Base-by-base conservation (phyloP, 2,888 invertebrate genomes). In the Lycia hirtaria region DNA sequence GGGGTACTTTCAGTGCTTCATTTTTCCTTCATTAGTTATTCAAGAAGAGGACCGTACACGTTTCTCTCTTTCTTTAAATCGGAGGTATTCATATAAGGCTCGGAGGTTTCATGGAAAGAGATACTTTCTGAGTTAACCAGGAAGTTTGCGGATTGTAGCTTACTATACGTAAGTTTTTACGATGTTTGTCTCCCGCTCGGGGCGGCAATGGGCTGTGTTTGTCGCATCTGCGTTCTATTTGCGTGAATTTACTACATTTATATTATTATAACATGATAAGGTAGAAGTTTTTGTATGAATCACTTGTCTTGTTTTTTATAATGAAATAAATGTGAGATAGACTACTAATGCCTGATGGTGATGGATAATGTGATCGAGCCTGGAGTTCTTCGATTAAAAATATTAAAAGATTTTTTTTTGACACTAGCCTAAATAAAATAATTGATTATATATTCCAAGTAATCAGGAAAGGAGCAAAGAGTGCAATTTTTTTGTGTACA, bases 151-250 rank as follows among this genome's bases (percentile, higher is more conserved):
- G 81, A 82, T 81, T 83, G 81, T 81, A 80, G 38, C 71, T 79
- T 76, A 79, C 80, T 81, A 78, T 81, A 80, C 76, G 73, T 79
- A 81, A 85, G 78, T 87, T 87, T 86, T 84, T 86, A 81, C 84
- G 76, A 80, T 80, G 78, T 81, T 80, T 76, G 79, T 72, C 77
- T 74, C 67, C 10, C 22, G 24, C 30, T 33, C 63, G 75, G 78
- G 79, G 71, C 62, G 62, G 71, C 78, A 79, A 81, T 83, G 85
- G 77, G 79, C 74, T 73, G 75, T 74, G 80, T 76, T 76, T 77
- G 76, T 76, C 83, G 76, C 85, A 84, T 86, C 83, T 86, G 85
- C 78, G 81, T 82, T 76, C 76, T 75, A 71, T 79, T 82, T 76
- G 72, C 79, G 76, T 75, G 71, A 73, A 79, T 77, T 75, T 80